Evolutionary conservation across 2,888 invertebrate species (phyloP).

Genomic region (Nymphalis c-album): DNA sequence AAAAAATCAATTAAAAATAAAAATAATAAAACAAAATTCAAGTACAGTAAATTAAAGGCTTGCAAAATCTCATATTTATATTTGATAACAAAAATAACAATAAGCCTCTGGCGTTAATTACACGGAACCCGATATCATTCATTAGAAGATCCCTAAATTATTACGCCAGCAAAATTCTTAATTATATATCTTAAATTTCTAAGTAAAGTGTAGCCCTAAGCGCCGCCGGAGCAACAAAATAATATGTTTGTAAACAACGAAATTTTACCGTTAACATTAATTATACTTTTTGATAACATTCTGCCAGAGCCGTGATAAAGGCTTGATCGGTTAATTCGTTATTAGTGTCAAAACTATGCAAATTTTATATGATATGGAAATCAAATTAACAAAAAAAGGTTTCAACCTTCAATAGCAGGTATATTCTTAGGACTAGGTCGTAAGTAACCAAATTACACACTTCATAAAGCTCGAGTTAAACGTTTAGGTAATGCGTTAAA

Average conservation of each 20-base stretch:
- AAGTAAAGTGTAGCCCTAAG: slow-evolving; percentile 77
- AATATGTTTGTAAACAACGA: slow-evolving; percentile 79
- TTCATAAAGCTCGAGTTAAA: slow-evolving; percentile 76
- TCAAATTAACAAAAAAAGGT: slow-evolving; percentile 20
- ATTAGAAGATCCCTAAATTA: slow-evolving; percentile 79
- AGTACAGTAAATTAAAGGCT: slow-evolving; percentile 11
- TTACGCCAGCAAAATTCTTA: slow-evolving; percentile 79
- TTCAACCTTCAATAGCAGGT: slow-evolving; percentile 2
- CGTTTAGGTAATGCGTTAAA: slow-evolving; percentile 75
- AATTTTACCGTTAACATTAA: slow-evolving; percentile 72
- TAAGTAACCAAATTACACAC: slow-evolving; percentile 63
- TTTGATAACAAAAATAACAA: slow-evolving; percentile 69
- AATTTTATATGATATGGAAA: slow-evolving; percentile 19
- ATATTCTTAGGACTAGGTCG: slow-evolving; percentile 6
- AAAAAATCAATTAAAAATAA: too few species aligned
- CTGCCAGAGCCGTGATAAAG: slow-evolving; percentile 46
- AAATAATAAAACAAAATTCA: not conserved
- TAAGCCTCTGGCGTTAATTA: slow-evolving; percentile 75
- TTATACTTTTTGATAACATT: slow-evolving; percentile 64
- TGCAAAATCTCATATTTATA: slow-evolving; percentile 38
- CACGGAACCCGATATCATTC: slow-evolving; percentile 78
- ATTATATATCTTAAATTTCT: slow-evolving; percentile 82
- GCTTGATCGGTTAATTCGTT: slow-evolving; percentile 48
- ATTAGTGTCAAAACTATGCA: slow-evolving; percentile 35
- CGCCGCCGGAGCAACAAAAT: slow-evolving; percentile 73